phyloP scores from a whole-genome alignment of 2,113 vertebrate genomes.

The Trogon melanurus region DNA sequence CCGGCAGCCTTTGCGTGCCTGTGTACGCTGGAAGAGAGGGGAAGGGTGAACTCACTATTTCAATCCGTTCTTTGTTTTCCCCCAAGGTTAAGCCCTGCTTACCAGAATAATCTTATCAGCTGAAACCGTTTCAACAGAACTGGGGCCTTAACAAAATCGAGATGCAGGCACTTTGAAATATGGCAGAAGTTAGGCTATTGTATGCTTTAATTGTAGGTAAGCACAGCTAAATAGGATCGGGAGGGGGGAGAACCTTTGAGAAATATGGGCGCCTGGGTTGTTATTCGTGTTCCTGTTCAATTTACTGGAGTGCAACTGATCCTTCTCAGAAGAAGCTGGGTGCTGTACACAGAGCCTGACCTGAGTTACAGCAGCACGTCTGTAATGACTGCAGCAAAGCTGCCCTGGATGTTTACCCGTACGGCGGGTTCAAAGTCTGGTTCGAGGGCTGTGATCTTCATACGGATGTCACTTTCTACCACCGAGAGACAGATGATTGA shows the following conservation, averaged over 20 bases:
- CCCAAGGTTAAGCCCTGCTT: conserved; percentile 58
- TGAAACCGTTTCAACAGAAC: conserved; percentile 6
- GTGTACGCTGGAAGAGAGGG: background rate
- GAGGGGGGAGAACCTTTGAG: background rate
- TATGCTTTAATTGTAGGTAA: background rate
- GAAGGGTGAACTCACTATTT: background rate
- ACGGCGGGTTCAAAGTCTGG: background rate
- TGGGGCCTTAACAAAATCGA: background rate
- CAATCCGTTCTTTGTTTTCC: conserved; percentile 44
- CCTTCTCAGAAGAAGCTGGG: background rate
- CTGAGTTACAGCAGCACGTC: background rate
- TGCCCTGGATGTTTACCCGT: conserved; percentile 14
- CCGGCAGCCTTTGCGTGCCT: background rate
- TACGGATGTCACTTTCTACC: background rate
- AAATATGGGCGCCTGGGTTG: background rate
- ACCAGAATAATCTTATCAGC: conserved; percentile 59
- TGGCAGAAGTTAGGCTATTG: background rate
- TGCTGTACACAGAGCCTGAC: background rate
- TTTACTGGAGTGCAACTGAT: background rate
- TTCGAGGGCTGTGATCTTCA: background rate
- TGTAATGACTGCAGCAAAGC: conserved; percentile 1
- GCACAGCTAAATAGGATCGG: background rate
- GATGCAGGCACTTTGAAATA: background rate
- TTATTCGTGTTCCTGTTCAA: background rate
- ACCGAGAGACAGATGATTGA: background rate